A percentile compares a stretch with the other conserved stretches of the same genome.
These are phyloP conservation scores for Agriopis leucophaearia DNA, from an alignment of 2,888 invertebrate genomes.

Conservation along the genomic window DNA sequence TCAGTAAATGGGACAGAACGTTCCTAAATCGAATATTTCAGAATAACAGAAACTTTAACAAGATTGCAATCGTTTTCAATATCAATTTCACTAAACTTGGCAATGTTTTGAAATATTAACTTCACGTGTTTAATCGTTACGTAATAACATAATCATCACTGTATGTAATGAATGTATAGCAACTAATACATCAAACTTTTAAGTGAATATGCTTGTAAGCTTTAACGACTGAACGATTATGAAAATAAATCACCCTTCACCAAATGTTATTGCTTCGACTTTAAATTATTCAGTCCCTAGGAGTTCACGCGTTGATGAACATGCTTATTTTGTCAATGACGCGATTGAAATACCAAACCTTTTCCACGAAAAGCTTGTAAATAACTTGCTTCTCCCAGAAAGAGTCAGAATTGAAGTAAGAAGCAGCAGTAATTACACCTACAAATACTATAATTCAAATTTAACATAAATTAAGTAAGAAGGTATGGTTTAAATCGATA, in stretches of 20 bases:
- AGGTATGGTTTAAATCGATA: background rate
- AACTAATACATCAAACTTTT: conserved; percentile 11
- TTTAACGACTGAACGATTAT: conserved; percentile 16
- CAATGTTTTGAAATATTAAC: background rate
- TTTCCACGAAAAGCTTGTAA: conserved; percentile 17
- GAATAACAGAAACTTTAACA: conserved; percentile 7
- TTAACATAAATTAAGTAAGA: too few species aligned
- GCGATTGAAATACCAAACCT: conserved; percentile 24
- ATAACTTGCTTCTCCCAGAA: background rate
- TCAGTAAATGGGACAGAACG: conserved; percentile 47
- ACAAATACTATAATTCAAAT: background rate
- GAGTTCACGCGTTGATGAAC: conserved; percentile 23
- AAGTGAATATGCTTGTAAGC: conserved; percentile 25
- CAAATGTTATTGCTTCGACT: conserved; percentile 20
- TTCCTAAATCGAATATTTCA: conserved; percentile 35
- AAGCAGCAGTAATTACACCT: conserved; percentile 7
- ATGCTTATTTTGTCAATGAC: conserved; percentile 26
- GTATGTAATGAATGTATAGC: background rate
- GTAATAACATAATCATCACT: background rate
- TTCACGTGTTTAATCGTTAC: background rate
- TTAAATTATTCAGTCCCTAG: conserved; percentile 22
- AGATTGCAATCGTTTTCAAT: conserved; percentile 8
- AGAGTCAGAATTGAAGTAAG: background rate
- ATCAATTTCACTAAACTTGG: conserved; percentile 1
- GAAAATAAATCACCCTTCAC: conserved; percentile 24